Base-by-base conservation (phyloP, 2,888 invertebrate genomes). In the Pelosia muscerda region DNA sequence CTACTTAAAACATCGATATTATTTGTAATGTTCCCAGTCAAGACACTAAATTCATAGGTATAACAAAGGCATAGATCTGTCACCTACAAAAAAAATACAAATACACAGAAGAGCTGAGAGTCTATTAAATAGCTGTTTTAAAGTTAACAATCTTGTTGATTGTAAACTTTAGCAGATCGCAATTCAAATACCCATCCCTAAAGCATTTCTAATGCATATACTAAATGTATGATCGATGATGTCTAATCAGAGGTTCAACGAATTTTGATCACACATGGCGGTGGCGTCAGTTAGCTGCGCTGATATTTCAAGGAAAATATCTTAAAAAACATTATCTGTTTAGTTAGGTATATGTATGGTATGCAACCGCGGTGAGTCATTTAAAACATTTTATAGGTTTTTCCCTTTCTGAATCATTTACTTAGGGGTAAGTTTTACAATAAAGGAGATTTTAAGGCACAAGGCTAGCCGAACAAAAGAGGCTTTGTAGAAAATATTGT, bases 251-350 rank as follows among this genome's bases (percentile, higher is more conserved):
- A n/a, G 8, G 25, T 28, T 49, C 28, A 15, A n/a, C 19, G 28
- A 49, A 22, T 61, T 61, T 26, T 26, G 8, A n/a, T 15, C 55
- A 55, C 13, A 26, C 26, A 49, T 19, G n/a, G n/a, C 10, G 8
- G 11, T 19, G 49, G 26, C 61, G 61, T 61, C 28, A 31, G 10
- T 49, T 49, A 61, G n/a, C 11, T 49, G 61, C 26, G 25, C 13
- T n/a, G 26, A 61, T 49, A 61, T 28, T 61, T 61, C 8, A 26
- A 61, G 49, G 61, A 49, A 60, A 60, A 61, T n/a, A 26, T 26
- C 26, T n/a, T 26, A n/a, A 19, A 60, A 49, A 61, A 49, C 34
- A 1, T 58, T 11, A 58, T 58, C 49, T 0, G 49, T n/a, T 49
- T 49, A 49, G 49, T n/a, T 49, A n/a, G n/a, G 19, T 5, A 49